Conservation (phyloP, 1,140 invertebrate genomes). For the Listronotus bonariensis region DNA sequence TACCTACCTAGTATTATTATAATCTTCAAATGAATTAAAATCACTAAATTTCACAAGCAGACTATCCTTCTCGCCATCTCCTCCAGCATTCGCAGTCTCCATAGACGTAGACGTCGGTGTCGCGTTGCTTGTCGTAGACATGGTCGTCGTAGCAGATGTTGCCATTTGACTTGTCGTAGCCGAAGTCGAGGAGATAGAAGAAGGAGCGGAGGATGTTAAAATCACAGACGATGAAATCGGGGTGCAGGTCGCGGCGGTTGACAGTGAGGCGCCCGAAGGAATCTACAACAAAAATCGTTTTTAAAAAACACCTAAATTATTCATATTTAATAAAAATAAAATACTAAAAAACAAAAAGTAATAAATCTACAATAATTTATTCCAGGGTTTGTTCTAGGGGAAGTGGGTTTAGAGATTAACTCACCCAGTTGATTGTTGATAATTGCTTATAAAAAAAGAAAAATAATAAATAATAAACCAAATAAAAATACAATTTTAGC, state of each 20-base stretch:
- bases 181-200: constrained; percentile 24
- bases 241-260: constrained; percentile 48
- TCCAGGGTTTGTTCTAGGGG: no score
- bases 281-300: constrained; percentile 10
- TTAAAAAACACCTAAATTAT: no score
- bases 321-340: no score
- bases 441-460: no score
- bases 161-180: constrained; percentile 28
- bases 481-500: no score
- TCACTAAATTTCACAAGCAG: constrained; percentile 39
- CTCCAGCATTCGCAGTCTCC: constrained; percentile 37
- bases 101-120: constrained; percentile 35
- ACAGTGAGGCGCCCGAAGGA: constrained; percentile 42
- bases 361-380: no score
- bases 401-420: no score
- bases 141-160: constrained; percentile 12
- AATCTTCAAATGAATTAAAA: constrained; percentile 47
- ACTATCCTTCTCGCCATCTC: constrained; percentile 5
- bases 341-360: no score
- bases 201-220: constrained; percentile 15
- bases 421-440: no score
- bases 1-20: constrained; percentile 41
- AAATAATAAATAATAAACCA: no score
- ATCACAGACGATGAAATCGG: constrained; percentile 32
- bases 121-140: constrained; percentile 24